A percentile compares a stretch with the other conserved stretches of the same genome.
Evolutionary conservation across 1,140 invertebrate genomes (phyloP).

Genomic region (Diorhabda elongata): DNA sequence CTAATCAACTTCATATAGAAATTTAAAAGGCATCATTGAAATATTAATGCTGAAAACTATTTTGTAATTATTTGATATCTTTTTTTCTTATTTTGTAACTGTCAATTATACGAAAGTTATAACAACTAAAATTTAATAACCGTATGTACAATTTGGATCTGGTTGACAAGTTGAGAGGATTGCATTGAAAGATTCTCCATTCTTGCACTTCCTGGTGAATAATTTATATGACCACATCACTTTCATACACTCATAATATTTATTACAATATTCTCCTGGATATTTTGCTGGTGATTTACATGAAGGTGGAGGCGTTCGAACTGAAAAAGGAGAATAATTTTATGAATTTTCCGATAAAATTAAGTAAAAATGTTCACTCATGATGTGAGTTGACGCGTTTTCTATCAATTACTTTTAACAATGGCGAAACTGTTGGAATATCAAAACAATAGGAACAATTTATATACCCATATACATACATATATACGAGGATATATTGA

Average conservation of each 20-base stretch:
- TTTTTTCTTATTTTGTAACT: no score
- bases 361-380: no score
- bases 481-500: no score
- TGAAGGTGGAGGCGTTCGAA: no score
- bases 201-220: not conserved
- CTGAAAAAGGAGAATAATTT: no score
- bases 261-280: conserved; percentile 4
- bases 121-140: not conserved
- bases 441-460: no score
- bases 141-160: conserved; percentile 6
- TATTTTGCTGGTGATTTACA: not conserved
- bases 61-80: not conserved
- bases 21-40: conserved; percentile 4
- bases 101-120: not conserved
- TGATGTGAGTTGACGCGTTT: no score
- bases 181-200: conserved; percentile 5
- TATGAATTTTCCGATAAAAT: no score
- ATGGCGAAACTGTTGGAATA: no score
- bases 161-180: not conserved
- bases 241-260: conserved; percentile 15
- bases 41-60: not conserved
- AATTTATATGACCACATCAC: conserved; percentile 15
- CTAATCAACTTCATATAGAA: not conserved
- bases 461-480: no score
- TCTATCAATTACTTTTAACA: no score